These are phyloP conservation scores for Mythimna vitellina DNA, from an alignment of 2,888 invertebrate genomes.

Conservation along the genomic window DNA sequence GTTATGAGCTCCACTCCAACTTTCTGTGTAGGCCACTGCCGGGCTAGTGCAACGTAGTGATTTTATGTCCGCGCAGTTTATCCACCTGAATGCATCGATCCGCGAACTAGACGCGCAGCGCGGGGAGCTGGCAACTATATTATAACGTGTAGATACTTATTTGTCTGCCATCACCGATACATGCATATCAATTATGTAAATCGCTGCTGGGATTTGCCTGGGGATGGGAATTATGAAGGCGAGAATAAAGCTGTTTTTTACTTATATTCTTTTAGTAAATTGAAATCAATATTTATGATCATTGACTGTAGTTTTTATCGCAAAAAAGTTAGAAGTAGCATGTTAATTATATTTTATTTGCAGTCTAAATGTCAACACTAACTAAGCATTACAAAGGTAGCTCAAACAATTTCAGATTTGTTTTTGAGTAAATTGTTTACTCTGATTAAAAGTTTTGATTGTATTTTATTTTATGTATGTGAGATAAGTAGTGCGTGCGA, in stretches of 20 bases:
- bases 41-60: slow-evolving; percentile 47
- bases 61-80: slow-evolving; percentile 57
- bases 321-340: neutral
- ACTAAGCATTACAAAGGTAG: slow-evolving; percentile 7
- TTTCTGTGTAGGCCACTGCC: slow-evolving; percentile 33
- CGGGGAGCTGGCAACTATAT: slow-evolving; percentile 11
- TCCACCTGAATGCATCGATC: slow-evolving; percentile 58
- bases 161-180: slow-evolving; percentile 19
- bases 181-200: slow-evolving; percentile 19
- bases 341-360: neutral
- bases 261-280: neutral
- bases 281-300: slow-evolving; percentile 1
- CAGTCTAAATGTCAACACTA: neutral
- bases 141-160: neutral
- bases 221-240: neutral
- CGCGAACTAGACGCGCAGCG: slow-evolving; percentile 32
- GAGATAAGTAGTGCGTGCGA: slow-evolving; percentile 20
- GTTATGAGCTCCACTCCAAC: slow-evolving; percentile 8
- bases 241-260: neutral
- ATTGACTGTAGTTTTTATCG: neutral
- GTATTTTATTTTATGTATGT: slow-evolving; percentile 15
- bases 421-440: slow-evolving; percentile 37
- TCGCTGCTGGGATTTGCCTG: neutral
- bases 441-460: slow-evolving; percentile 33
- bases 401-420: slow-evolving; percentile 21